Evolutionary conservation across 2,113 vertebrate species (phyloP).

Genomic region (Phylloscopus trochilus): DNA sequence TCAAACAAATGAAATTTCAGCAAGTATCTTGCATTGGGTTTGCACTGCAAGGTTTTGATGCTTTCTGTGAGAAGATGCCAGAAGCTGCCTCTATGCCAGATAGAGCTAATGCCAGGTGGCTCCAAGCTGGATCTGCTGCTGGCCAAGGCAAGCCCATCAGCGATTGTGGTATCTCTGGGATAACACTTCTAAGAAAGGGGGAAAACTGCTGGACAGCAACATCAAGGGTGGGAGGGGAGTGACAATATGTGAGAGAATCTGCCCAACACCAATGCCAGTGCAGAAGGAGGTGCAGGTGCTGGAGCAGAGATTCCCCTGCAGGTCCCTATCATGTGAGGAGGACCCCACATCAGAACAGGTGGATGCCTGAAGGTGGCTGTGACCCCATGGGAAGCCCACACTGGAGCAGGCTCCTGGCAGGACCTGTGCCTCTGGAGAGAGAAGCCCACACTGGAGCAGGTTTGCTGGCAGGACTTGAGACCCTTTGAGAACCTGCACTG

Average conservation of each 20-base stretch:
- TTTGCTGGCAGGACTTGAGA: neutral
- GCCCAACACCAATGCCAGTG: neutral
- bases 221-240: neutral
- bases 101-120: neutral
- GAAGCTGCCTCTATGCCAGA: neutral
- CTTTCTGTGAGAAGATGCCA: neutral
- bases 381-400: neutral
- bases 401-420: neutral
- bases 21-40: neutral
- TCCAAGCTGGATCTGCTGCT: neutral
- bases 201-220: neutral
- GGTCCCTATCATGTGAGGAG: neutral
- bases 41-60: neutral
- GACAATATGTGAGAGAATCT: neutral
- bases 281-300: neutral
- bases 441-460: accelerated
- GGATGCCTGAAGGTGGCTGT: neutral
- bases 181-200: neutral
- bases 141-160: neutral
- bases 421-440: neutral
- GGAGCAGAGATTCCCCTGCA: neutral
- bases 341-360: accelerated
- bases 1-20: neutral
- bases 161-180: accelerated
- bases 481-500: neutral